Percentiles rank a stretch among this genome's conserved stretches.
These are phyloP conservation scores for Oncorhynchus masou DNA, from an alignment of 2,113 vertebrate species.

Conservation along the genomic window DNA sequence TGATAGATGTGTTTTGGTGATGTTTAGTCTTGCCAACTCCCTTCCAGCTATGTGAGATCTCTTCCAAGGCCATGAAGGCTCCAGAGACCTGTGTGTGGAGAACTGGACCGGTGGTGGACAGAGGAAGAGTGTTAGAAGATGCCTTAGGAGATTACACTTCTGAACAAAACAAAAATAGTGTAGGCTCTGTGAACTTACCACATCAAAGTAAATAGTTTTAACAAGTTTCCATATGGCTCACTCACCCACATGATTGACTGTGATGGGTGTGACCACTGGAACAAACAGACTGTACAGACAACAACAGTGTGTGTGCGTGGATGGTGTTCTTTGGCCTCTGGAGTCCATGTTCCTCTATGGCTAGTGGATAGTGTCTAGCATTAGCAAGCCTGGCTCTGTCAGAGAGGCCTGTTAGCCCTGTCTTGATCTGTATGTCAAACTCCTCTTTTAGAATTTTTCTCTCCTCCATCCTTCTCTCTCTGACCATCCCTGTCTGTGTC, in stretches of 20 bases:
- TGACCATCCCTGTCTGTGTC: conserved; percentile 10
- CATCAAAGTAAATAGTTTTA: no score
- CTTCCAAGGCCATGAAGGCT: conserved; percentile 18
- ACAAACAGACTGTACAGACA: no score
- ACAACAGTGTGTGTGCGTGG: no score
- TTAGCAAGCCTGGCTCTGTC: no score
- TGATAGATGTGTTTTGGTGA: conserved; percentile 61
- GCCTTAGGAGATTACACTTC: conserved; percentile 34
- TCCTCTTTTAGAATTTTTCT: no score
- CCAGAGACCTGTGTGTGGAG: conserved; percentile 26
- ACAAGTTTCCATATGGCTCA: no score
- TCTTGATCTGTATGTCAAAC: no score
- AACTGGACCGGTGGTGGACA: neutral
- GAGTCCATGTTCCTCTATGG: neutral
- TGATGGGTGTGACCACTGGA: no score
- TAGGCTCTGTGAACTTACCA: neutral
- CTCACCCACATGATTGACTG: no score
- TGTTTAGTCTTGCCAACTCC: conserved; percentile 52
- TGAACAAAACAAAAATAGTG: conserved; percentile 24
- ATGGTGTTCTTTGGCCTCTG: no score
- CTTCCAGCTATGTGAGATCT: conserved; percentile 25
- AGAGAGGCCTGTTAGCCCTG: no score
- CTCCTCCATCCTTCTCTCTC: no score
- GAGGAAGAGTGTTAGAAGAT: neutral
- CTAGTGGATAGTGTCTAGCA: neutral